Evolutionary conservation across 1,140 invertebrate species (phyloP).

Genomic region (Eubasilissa regina): DNA sequence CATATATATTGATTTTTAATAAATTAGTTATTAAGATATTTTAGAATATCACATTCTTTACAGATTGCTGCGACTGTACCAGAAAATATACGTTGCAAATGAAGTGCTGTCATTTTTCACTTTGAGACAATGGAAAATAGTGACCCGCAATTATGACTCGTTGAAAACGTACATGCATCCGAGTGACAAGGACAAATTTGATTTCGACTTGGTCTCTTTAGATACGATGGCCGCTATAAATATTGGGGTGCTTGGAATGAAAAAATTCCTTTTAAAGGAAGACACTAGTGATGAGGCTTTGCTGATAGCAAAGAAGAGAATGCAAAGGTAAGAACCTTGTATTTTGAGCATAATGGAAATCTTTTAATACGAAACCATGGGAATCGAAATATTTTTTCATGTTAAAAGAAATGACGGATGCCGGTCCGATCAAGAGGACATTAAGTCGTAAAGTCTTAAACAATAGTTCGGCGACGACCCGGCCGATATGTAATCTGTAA

Average conservation of each 20-base stretch:
- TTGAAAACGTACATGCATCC: conserved; percentile 25
- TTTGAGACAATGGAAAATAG: conserved; percentile 35
- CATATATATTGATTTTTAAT: too few species aligned
- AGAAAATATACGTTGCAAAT: conserved; percentile 43
- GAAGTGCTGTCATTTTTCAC: conserved; percentile 23
- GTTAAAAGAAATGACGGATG: too few species aligned
- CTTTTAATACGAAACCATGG: too few species aligned
- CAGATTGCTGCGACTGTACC: conserved; percentile 45
- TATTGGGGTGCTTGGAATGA: conserved; percentile 9
- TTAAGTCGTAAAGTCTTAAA: too few species aligned
- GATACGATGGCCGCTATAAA: not conserved
- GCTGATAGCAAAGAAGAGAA: not conserved
- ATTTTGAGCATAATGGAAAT: too few species aligned
- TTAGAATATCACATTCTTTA: not conserved
- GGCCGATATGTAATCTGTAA: too few species aligned
- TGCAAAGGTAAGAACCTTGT: not conserved
- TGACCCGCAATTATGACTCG: conserved; percentile 39
- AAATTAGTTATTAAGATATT: too few species aligned
- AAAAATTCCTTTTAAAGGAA: conserved; percentile 48
- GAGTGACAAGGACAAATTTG: conserved; percentile 32
- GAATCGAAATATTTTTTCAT: too few species aligned
- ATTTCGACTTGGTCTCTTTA: conserved; percentile 20
- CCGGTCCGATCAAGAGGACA: too few species aligned
- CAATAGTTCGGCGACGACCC: too few species aligned
- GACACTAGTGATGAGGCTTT: conserved; percentile 23